Evolutionary conservation across 2,113 vertebrate species (phyloP).

Genomic region (Carassius carassius): DNA sequence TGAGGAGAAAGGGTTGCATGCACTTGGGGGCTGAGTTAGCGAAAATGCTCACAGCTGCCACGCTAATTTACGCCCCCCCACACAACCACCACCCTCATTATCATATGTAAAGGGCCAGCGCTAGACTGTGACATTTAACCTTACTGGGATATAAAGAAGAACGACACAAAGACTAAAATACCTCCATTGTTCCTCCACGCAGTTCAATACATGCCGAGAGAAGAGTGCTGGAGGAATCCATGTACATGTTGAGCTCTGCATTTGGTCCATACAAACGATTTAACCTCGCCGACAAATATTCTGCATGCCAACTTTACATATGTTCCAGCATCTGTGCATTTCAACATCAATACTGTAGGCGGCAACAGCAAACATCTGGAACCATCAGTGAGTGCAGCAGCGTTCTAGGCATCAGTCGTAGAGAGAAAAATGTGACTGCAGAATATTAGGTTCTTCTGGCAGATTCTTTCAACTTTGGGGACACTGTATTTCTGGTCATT

Average conservation of each 20-base stretch:
- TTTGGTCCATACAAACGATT: background rate
- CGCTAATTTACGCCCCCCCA: conserved; percentile 62
- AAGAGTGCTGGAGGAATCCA: background rate
- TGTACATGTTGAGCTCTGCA: background rate
- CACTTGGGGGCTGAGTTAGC: conserved; percentile 61
- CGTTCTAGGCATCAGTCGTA: background rate
- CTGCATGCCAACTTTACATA: background rate
- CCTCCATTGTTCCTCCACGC: conserved; percentile 58
- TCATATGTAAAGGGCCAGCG: conserved; percentile 72
- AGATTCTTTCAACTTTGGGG: background rate
- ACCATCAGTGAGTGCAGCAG: background rate
- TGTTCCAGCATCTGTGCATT: background rate
- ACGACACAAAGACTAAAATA: background rate
- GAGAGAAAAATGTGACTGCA: background rate
- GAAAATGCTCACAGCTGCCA: conserved; percentile 74
- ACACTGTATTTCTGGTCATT: no score
- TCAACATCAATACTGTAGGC: background rate
- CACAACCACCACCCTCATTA: conserved; percentile 71
- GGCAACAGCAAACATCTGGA: background rate
- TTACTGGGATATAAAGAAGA: conserved; percentile 61
- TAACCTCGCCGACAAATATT: background rate
- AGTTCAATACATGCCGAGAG: conserved; percentile 43
- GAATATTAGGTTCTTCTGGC: background rate
- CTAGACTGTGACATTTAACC: conserved; percentile 72
- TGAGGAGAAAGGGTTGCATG: conserved; percentile 55